Percentiles rank a stretch among this genome's conserved stretches.
phyloP scores from a whole-genome alignment of 2,113 vertebrate genomes.

The Otocyon megalotis region DNA sequence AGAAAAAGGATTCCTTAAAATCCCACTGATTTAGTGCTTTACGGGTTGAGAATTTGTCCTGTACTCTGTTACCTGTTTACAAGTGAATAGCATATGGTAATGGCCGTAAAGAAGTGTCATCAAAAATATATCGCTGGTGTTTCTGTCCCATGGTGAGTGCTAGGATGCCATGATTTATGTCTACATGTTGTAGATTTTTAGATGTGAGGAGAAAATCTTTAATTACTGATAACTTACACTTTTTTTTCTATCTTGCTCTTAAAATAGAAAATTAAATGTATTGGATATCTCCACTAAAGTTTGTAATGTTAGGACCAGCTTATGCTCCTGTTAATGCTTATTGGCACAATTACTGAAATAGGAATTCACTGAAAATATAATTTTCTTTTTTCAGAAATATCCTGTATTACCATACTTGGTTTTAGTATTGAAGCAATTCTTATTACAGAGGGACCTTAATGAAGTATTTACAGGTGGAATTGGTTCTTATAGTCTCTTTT shows the following conservation, averaged over 20 bases:
- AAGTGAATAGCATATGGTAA: rapidly evolving
- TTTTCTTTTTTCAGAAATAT: conserved; percentile 93
- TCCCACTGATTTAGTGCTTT: too few species aligned
- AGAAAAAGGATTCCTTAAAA: not conserved
- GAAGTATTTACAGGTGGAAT: conserved; percentile 99
- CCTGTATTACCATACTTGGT: conserved; percentile 98
- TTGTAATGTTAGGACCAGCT: not conserved
- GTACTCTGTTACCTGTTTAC: not conserved
- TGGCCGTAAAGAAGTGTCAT: not conserved
- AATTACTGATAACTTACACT: not conserved
- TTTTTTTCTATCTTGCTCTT: conserved; percentile 16
- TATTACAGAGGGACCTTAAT: conserved; percentile 98
- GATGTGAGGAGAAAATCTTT: not conserved
- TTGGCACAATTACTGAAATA: not conserved
- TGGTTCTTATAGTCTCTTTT: conserved; percentile 98
- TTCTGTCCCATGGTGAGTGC: not conserved
- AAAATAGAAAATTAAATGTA: not conserved
- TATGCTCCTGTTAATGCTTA: not conserved
- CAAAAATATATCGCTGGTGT: not conserved
- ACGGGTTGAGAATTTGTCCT: too few species aligned
- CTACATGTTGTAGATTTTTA: not conserved
- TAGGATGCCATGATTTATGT: not conserved
- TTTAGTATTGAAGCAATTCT: conserved; percentile 98
- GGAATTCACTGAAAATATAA: not conserved
- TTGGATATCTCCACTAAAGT: not conserved